These are phyloP conservation scores for Dascyllus trimaculatus DNA, from an alignment of 2,113 vertebrate species.

Conservation along the genomic window DNA sequence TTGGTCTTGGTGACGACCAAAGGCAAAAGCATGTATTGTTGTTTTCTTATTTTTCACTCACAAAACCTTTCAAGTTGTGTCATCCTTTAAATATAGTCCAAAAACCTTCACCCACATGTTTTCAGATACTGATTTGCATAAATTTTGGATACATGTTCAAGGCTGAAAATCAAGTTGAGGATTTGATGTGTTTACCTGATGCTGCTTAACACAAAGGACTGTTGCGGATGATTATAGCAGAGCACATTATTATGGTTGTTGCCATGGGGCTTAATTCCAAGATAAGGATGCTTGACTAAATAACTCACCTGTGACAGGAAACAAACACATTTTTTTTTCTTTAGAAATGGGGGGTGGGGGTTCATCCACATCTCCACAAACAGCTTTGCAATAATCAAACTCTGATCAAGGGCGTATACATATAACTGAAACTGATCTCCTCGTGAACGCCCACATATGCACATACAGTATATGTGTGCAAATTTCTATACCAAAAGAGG, in stretches of 20 bases:
- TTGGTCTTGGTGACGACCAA: not conserved
- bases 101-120: conserved; percentile 46
- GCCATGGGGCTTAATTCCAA: conserved; percentile 55
- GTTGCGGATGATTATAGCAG: conserved; percentile 25
- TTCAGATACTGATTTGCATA: conserved; percentile 38
- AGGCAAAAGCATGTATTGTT: not conserved
- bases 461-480: not conserved
- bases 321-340: conserved; percentile 19
- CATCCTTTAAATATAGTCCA: conserved; percentile 31
- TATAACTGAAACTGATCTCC: conserved; percentile 5
- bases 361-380: conserved; percentile 23
- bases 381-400: conserved; percentile 17
- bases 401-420: not conserved
- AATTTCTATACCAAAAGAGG: conserved; percentile 23
- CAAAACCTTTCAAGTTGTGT: conserved; percentile 18
- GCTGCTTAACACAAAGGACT: conserved; percentile 15
- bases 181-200: conserved; percentile 53
- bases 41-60: not conserved
- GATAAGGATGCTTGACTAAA: conserved; percentile 66
- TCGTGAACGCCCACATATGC: not conserved
- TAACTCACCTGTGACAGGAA: conserved; percentile 58
- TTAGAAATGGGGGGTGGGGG: not conserved
- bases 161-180: conserved; percentile 41
- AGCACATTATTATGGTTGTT: conserved; percentile 40
- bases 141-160: not conserved